Evolutionary conservation across 2,113 vertebrate species (phyloP), one percentile per base, ranked within the genome.

Genomic region (Centropristis striata): DNA sequence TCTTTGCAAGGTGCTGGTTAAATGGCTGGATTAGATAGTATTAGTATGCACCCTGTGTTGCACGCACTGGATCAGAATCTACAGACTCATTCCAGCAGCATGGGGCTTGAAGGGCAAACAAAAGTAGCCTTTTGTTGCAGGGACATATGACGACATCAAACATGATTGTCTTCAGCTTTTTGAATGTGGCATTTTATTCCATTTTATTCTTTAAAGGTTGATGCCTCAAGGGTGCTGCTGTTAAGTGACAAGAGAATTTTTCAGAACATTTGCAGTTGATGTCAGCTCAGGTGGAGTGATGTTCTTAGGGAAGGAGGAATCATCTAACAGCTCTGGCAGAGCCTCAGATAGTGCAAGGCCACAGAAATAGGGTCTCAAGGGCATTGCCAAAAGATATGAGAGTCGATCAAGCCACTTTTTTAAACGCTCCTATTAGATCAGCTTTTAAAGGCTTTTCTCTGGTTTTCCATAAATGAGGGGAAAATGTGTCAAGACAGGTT

Each of bases 71-170:
- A 81, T 71, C 64, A 1, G 36, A 69, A 61, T 71, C 57, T 66
- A 53, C 46, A 75, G 71, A 61, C 13, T 60, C 5, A 2, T 68
- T 57, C 42, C 32, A 36, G 76, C 2, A 53, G 60, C 55, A 60
- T 37, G 3, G 55, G 5, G 32, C 63, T 69, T 88, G 39, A 76
- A 88, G 85, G 81, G 60, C 78, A 86, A 83, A 81, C 46, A 78
- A 23, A 78, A 69, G 49, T 46, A 80, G 37, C 15, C n/a, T 76
- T 88, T 69, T 68, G 72, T 71, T 75, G 49, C 39, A 4, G 37
- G 41, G 53, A 47, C 36, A 47, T 68, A 50, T 58, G 54, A 68
- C 41, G 70, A 78, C 72, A 84, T 84, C 66, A 75, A 80, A 80
- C 55, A 25, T 13, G 41, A 39, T 25, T 69, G 44, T 71, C 51